A percentile compares a stretch with the other conserved stretches of the same genome.
These are phyloP conservation scores for Antheraea mylitta DNA, from an alignment of 1,140 invertebrate species.

Conservation along the genomic window DNA sequence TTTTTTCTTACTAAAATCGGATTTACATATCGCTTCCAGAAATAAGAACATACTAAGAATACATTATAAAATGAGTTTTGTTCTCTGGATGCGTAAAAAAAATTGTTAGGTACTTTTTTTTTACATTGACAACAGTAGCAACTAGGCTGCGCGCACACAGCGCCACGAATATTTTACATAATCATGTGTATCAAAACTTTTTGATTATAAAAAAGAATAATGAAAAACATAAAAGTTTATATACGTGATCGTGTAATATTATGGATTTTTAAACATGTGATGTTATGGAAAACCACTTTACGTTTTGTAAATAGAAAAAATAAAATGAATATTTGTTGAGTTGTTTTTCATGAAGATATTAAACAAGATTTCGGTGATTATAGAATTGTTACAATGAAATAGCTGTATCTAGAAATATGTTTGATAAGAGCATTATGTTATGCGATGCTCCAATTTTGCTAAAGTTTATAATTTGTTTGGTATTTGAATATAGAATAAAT, in stretches of 20 bases:
- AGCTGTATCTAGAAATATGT: too few relatives aligned
- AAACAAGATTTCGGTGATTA: background rate
- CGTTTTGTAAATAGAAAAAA: background rate
- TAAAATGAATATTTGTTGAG: background rate
- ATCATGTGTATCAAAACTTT: background rate
- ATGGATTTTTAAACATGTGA: background rate
- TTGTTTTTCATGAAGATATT: slow-evolving; percentile 3
- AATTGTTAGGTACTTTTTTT: slow-evolving; percentile 9
- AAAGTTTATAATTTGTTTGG: too few relatives aligned
- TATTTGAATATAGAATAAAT: too few relatives aligned
- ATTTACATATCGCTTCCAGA: background rate
- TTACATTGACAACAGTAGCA: slow-evolving; percentile 45
- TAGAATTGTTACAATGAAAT: background rate
- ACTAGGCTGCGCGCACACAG: slow-evolving; percentile 37
- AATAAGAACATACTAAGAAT: background rate
- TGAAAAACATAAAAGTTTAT: background rate
- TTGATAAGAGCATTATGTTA: too few relatives aligned
- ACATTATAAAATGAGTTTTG: background rate
- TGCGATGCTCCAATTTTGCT: too few relatives aligned
- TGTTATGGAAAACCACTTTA: background rate
- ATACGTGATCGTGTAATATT: slow-evolving; percentile 2
- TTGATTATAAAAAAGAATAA: background rate
- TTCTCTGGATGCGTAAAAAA: slow-evolving; percentile 5
- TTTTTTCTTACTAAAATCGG: background rate
- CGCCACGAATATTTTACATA: slow-evolving; percentile 23